phyloP scores from a whole-genome alignment of 2,888 invertebrate species.

The Drosophila flavopinicola region DNA sequence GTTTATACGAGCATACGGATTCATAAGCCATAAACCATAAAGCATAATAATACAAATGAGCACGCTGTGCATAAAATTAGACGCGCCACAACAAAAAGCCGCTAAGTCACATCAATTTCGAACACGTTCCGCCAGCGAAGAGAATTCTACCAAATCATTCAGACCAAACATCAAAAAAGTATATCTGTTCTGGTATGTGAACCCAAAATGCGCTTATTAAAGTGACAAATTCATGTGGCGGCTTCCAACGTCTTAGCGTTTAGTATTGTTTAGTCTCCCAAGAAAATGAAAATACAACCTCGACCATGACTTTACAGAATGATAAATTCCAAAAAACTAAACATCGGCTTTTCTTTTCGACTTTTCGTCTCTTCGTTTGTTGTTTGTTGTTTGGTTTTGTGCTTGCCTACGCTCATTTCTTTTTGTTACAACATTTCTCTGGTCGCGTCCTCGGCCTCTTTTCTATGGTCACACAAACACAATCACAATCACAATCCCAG shows the following conservation, averaged over 20 bases:
- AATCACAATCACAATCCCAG: background rate
- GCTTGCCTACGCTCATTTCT: constrained; percentile 61
- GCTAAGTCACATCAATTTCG: constrained; percentile 48
- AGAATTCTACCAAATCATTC: constrained; percentile 59
- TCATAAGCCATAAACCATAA: constrained; percentile 74
- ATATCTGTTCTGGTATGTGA: too few relatives aligned
- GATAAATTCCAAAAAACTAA: constrained; percentile 43
- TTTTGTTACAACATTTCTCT: constrained; percentile 52
- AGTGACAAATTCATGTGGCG: constrained; percentile 69
- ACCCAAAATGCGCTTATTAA: constrained; percentile 71
- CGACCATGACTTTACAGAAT: constrained; percentile 66
- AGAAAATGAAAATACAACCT: constrained; percentile 6
- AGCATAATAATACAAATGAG: constrained; percentile 67
- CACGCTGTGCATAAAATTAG: constrained; percentile 68
- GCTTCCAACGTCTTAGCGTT: constrained; percentile 31
- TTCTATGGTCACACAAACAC: constrained; percentile 19
- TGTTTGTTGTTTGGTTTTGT: constrained; percentile 47
- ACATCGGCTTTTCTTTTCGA: constrained; percentile 6
- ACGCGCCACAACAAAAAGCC: constrained; percentile 34
- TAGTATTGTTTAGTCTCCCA: constrained; percentile 10
- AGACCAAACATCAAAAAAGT: constrained; percentile 21
- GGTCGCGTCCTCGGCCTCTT: constrained; percentile 56
- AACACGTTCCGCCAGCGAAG: constrained; percentile 51
- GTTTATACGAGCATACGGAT: constrained; percentile 67
- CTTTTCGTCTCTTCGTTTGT: constrained; percentile 17